Evolutionary conservation across 2,797 vertebrate species (phyloP), one percentile per base, ranked within the genome.

Genomic region (Centropyge bicolor): DNA sequence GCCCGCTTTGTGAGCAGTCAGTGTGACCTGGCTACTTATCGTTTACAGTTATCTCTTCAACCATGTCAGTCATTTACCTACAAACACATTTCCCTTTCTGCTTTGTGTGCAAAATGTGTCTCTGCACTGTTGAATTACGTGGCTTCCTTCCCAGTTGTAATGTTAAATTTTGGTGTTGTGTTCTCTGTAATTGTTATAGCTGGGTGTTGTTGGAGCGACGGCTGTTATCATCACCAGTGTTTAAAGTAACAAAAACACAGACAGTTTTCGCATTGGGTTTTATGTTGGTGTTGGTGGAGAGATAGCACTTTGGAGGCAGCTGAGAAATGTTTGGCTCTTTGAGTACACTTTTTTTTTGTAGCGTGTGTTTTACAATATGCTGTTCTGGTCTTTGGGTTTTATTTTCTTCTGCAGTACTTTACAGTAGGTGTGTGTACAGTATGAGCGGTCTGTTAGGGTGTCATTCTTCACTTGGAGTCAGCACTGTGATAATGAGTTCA

Each of bases 401-500:
- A 35, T 67, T 66, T 76, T 72, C 54, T 40, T 74, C 66, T 67
- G 36, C 61, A 62, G 66, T 65, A 8, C 70, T 74, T 74, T 78
- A 62, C 66, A 73, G 84, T 73, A 48, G 54, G 52, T 75, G 76
- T 82, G 82, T 55, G 84, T 86, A 80, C 72, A 48, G 71, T 86
- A 48, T 76, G 66, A 85, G 68, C 80, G 72, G 84, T 81, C 74
- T 86, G 86, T 84, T 84, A 65, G 71, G 83, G 80, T 92, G 91
- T 93, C 92, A 89, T 89, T 91, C 91, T 86, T 91, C 86, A 90
- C 85, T 91, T 73, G 72, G 83, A 93, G 90, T 92, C 93, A 91
- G 90, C 83, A 78, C 87, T 91, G 93, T 93, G 91, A 93, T 93
- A 94, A 95, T 93, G 92, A 94, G 90, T 94, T 93, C 90, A 94